These are phyloP conservation scores for Eilema caniola DNA, from an alignment of 2,888 invertebrate species.

Conservation along the genomic window DNA sequence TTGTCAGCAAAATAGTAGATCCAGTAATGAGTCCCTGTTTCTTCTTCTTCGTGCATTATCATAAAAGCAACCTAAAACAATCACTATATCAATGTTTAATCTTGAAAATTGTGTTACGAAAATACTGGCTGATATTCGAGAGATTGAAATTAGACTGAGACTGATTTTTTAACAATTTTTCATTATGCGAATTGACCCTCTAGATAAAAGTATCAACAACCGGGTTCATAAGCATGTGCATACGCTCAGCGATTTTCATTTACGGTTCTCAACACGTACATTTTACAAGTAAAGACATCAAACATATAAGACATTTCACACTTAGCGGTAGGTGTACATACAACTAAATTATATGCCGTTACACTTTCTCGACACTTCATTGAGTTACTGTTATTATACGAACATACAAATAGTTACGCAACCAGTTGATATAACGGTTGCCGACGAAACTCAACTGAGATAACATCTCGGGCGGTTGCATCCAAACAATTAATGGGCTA, in stretches of 20 bases:
- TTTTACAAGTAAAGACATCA: neutral
- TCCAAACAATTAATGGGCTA: conserved; percentile 40
- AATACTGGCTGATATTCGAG: too few relatives aligned
- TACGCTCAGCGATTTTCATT: neutral
- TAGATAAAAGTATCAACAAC: too few relatives aligned
- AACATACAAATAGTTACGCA: conserved; percentile 41
- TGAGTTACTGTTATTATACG: conserved; percentile 40
- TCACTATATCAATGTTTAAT: too few relatives aligned
- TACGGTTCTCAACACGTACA: neutral
- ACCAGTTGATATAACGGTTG: conserved; percentile 51
- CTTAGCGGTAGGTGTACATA: neutral
- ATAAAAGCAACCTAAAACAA: too few relatives aligned
- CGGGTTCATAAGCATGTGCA: too few relatives aligned
- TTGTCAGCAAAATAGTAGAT: too few relatives aligned
- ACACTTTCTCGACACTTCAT: conserved; percentile 25
- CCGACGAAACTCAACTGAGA: conserved; percentile 47
- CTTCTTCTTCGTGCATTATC: too few relatives aligned
- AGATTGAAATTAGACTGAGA: too few relatives aligned
- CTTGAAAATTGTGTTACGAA: too few relatives aligned
- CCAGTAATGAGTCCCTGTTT: too few relatives aligned
- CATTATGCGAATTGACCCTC: too few relatives aligned
- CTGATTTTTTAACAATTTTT: too few relatives aligned
- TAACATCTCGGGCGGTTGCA: conserved; percentile 44
- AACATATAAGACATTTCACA: conserved; percentile 12
- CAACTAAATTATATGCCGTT: conserved; percentile 37